These are phyloP conservation scores for Limenitis camilla DNA, from an alignment of 2,888 invertebrate species.

Conservation along the genomic window DNA sequence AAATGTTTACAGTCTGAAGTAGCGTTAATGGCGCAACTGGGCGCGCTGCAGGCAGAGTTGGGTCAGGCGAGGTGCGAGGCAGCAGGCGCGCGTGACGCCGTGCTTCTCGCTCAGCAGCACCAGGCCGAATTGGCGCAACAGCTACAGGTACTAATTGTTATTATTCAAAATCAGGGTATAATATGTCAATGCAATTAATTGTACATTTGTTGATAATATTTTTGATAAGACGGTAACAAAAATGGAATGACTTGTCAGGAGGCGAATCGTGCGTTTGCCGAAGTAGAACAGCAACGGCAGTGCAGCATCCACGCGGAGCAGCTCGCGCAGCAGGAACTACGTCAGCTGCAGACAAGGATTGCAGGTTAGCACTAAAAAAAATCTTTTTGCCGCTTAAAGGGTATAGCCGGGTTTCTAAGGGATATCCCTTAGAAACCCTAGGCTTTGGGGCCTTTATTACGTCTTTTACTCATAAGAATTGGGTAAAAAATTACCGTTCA, in stretches of 20 bases:
- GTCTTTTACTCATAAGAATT: too few species aligned
- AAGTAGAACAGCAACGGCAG: constrained; percentile 70
- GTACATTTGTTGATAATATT: too few species aligned
- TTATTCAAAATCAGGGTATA: too few species aligned
- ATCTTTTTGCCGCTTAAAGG: not conserved
- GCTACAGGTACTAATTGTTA: constrained; percentile 44
- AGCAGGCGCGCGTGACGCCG: constrained; percentile 57
- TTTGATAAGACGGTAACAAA: not conserved
- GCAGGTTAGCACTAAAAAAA: constrained; percentile 30
- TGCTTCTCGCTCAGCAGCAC: constrained; percentile 62
- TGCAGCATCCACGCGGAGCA: constrained; percentile 58
- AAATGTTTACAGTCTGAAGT: constrained; percentile 45
- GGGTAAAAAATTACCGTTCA: too few species aligned
- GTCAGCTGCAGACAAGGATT: constrained; percentile 53
- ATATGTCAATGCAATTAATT: too few species aligned
- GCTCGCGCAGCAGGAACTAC: constrained; percentile 72
- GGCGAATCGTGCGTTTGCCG: constrained; percentile 61
- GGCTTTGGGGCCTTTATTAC: too few species aligned
- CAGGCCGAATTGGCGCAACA: constrained; percentile 66
- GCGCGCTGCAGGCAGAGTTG: constrained; percentile 60
- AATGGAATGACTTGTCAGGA: constrained; percentile 48
- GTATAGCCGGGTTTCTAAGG: too few species aligned
- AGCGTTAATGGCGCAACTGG: constrained; percentile 55
- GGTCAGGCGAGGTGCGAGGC: constrained; percentile 66
- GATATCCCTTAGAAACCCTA: too few species aligned